These are phyloP conservation scores for Venustoraphidia nigricollis DNA, from an alignment of 2,888 invertebrate species.

Conservation along the genomic window DNA sequence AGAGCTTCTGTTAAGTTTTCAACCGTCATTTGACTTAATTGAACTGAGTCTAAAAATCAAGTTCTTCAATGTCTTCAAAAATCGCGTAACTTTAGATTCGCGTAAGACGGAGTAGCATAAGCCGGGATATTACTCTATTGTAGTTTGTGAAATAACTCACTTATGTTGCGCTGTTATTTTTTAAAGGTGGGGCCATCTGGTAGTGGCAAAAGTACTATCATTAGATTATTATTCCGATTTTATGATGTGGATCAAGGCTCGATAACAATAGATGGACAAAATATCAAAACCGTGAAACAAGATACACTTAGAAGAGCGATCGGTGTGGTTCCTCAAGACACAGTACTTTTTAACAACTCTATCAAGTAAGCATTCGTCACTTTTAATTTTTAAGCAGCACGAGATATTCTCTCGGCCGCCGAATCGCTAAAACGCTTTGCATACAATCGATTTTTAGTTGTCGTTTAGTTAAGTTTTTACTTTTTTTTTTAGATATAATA, in stretches of 20 bases:
- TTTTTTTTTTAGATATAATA: conserved; percentile 59
- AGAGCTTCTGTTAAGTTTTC: no score
- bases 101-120: no score
- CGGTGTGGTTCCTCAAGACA: conserved; percentile 94
- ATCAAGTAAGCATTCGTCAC: conserved; percentile 42
- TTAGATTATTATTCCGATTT: conserved; percentile 87
- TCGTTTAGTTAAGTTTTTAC: conserved; percentile 1
- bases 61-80: no score
- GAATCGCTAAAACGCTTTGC: background rate
- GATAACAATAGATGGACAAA: conserved; percentile 77
- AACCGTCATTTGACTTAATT: no score
- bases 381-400: background rate
- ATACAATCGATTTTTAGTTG: background rate
- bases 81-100: no score
- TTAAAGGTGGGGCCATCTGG: conserved; percentile 73
- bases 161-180: conserved; percentile 7
- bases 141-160: no score
- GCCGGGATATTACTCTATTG: no score
- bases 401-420: background rate
- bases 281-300: conserved; percentile 74
- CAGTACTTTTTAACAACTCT: conserved; percentile 85
- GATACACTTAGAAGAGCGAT: conserved; percentile 70
- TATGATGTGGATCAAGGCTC: conserved; percentile 85
- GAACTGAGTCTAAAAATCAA: no score
- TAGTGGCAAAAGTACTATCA: conserved; percentile 91